Base-by-base conservation (phyloP, 2,797 vertebrate genomes). In the Malacoctenus gilli region DNA sequence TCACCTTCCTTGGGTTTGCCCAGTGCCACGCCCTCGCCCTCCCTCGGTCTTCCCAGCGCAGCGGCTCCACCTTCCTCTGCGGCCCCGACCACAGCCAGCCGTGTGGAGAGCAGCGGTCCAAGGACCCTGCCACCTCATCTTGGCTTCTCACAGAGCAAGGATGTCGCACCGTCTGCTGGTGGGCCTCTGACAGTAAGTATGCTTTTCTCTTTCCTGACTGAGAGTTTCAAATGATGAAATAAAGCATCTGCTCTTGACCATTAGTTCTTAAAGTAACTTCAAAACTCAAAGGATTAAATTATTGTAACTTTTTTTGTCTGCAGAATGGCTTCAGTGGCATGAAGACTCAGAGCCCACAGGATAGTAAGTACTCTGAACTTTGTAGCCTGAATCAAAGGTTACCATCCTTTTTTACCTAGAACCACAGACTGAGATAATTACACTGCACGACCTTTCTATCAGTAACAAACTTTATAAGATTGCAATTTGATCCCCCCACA, bases 261-360 rank as follows among this genome's bases (percentile, higher is more conserved):
- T n/a, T n/a, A n/a, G n/a, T n/a, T n/a, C n/a, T n/a, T n/a, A n/a
- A n/a, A n/a, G n/a, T n/a, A n/a, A n/a, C n/a, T n/a, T n/a, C n/a
- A n/a, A n/a, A n/a, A n/a, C n/a, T n/a, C n/a, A n/a, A 30, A 16
- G 59, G 1, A 19, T 14, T 34, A 3, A 40, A 34, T n/a, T n/a
- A n/a, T n/a, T n/a, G n/a, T n/a, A 0, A 2, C 56, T 19, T 66
- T 57, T 80, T 85, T 63, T 28, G 52, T 30, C 89, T 69, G 12
- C 66, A 99, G 97, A 98, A 97, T 1, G 96, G 96, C 74, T 96
- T 93, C 80, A 85, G 80, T 38, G 82, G 89, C 71, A 88, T 92
- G 77, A 93, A 93, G 85, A 87, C 89, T 14, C 93, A 93, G 74
- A 88, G 85, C 72, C 61, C 91, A 61, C 89, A 94, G 72, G 96